Evolutionary conservation across 1,140 invertebrate genomes (phyloP).

Genomic region (Nixonia krombeini): DNA sequence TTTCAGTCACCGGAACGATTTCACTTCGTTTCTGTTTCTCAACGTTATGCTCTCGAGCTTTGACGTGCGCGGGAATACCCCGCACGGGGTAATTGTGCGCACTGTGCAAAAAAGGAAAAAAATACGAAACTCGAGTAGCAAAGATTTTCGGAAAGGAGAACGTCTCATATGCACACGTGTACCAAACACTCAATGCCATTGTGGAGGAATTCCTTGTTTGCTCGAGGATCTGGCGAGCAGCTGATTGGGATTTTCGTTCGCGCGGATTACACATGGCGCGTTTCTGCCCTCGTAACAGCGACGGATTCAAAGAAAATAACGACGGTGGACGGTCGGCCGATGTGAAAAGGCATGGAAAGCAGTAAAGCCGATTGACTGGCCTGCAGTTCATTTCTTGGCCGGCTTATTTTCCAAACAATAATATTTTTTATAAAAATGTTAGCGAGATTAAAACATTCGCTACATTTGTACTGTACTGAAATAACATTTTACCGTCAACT

Average conservation of each 20-base stretch:
- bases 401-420: not conserved
- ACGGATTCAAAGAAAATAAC: slow-evolving; percentile 16
- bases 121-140: too few relatives aligned
- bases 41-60: too few relatives aligned
- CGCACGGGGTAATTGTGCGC: too few relatives aligned
- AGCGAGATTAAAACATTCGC: too few relatives aligned
- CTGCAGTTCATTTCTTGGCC: too few relatives aligned
- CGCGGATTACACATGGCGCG: slow-evolving; percentile 53
- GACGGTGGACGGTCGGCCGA: slow-evolving; percentile 14
- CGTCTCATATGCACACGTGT: slow-evolving; percentile 26
- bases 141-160: too few relatives aligned
- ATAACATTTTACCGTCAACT: too few relatives aligned
- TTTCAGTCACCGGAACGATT: too few relatives aligned
- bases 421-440: not conserved
- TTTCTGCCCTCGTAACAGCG: slow-evolving; percentile 41
- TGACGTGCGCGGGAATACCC: too few relatives aligned
- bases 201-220: slow-evolving; percentile 57
- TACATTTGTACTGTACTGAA: too few relatives aligned
- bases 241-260: slow-evolving; percentile 64
- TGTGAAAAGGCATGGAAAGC: slow-evolving; percentile 12
- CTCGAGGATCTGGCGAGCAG: slow-evolving; percentile 59
- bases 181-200: slow-evolving; percentile 51
- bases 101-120: too few relatives aligned
- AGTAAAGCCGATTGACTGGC: slow-evolving; percentile 13
- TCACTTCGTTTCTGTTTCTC: too few relatives aligned